phyloP scores from a whole-genome alignment of 2,113 vertebrate genomes.

The Mionectes macconnelli region DNA sequence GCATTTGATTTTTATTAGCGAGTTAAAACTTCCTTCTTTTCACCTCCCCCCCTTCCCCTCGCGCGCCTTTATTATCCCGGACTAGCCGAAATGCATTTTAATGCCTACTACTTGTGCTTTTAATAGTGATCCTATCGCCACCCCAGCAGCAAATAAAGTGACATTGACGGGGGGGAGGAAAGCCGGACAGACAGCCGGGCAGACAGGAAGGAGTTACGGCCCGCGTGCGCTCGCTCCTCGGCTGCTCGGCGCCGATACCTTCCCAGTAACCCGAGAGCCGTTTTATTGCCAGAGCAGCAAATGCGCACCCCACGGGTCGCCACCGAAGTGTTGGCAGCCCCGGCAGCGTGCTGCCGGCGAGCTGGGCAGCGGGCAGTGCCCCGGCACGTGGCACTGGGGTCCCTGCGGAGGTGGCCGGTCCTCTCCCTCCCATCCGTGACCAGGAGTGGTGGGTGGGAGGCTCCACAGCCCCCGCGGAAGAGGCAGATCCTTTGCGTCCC shows the following conservation, averaged over 20 bases:
- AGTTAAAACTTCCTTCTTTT: conserved; percentile 85
- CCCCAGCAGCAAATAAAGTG: conserved; percentile 49
- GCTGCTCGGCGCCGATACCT: conserved; percentile 43
- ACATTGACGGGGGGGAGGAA: conserved; percentile 28
- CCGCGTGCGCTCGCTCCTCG: neutral
- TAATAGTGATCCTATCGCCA: conserved; percentile 57
- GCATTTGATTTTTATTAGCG: conserved; percentile 86
- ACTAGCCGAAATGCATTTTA: conserved; percentile 78
- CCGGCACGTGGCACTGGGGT: fast-evolving
- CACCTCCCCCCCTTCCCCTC: conserved; percentile 61
- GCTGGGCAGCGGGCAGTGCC: neutral
- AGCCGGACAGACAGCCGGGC: conserved; percentile 46
- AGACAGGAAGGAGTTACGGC: conserved; percentile 59
- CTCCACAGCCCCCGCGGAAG: neutral
- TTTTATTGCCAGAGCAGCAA: conserved; percentile 31
- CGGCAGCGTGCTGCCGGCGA: neutral
- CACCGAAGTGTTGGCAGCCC: neutral
- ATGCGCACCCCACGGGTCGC: neutral
- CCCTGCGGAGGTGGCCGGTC: fast-evolving
- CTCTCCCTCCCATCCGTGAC: neutral
- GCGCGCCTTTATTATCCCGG: conserved; percentile 75
- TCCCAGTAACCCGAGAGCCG: conserved; percentile 42
- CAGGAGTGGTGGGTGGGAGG: neutral
- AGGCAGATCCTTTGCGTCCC: neutral
- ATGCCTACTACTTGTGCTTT: conserved; percentile 73